Conservation (phyloP, 2,888 invertebrate species). For the Odontocolon sp. region DNA sequence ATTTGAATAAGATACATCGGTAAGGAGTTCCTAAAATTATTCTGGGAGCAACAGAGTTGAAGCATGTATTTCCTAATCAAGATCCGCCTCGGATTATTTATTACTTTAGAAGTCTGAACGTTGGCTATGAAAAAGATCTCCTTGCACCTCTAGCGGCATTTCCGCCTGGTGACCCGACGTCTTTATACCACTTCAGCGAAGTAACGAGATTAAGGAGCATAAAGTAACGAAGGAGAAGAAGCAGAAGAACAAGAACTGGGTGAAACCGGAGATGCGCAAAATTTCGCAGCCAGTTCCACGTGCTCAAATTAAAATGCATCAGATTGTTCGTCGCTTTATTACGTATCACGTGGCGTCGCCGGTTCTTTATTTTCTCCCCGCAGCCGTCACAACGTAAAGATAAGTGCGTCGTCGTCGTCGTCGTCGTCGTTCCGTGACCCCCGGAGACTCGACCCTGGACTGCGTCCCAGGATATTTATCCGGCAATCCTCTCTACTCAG, state of each 20-base stretch:
- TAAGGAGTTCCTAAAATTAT: too few species aligned
- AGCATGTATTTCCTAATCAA: conserved; percentile 17
- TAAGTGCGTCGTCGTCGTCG: conserved; percentile 54
- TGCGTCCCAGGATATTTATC: conserved; percentile 38
- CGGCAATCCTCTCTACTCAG: conserved; percentile 36
- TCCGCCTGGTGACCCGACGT: conserved; percentile 19
- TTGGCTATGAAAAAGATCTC: neutral
- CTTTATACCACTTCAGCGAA: neutral
- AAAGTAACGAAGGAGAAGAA: neutral
- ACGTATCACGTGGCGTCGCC: conserved; percentile 34
- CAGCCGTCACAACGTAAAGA: conserved; percentile 13
- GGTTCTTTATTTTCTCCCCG: conserved; percentile 24
- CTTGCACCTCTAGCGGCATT: conserved; percentile 5
- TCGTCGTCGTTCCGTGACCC: conserved; percentile 58
- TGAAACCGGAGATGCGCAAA: conserved; percentile 56
- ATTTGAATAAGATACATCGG: too few species aligned
- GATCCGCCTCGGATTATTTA: conserved; percentile 44
- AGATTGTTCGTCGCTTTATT: conserved; percentile 58
- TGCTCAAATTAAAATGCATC: conserved; percentile 60
- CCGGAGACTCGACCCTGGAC: conserved; percentile 40
- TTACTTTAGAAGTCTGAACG: conserved; percentile 18
- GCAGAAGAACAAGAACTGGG: conserved; percentile 22
- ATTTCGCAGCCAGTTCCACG: conserved; percentile 44
- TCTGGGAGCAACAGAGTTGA: too few species aligned
- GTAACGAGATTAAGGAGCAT: neutral